phyloP scores from a whole-genome alignment of 2,888 invertebrate species.

The Ephialtes manifestator region DNA sequence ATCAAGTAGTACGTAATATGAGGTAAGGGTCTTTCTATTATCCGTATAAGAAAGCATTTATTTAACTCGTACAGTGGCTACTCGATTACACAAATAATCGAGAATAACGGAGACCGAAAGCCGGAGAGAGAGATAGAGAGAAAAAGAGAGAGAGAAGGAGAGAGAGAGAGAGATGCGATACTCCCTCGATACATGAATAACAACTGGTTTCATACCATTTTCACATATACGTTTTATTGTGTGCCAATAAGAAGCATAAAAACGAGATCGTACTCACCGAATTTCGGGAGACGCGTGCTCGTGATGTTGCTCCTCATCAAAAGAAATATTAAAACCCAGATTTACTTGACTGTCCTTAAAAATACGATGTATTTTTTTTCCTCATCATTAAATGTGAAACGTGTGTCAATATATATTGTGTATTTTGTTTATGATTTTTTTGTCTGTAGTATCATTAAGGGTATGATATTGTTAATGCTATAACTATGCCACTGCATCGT shows the following conservation, averaged over 20 bases:
- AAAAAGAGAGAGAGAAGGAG: background rate
- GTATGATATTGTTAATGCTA: slow-evolving; percentile 70
- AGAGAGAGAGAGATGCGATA: slow-evolving; percentile 15
- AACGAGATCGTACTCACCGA: slow-evolving; percentile 42
- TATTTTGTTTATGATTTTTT: slow-evolving; percentile 34
- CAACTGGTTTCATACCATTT: slow-evolving; percentile 72
- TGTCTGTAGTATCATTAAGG: slow-evolving; percentile 68
- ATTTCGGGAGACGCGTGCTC: slow-evolving; percentile 17
- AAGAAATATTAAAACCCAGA: slow-evolving; percentile 80
- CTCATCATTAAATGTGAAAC: slow-evolving; percentile 57
- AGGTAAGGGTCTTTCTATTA: slow-evolving; percentile 15
- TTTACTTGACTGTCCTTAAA: slow-evolving; percentile 80
- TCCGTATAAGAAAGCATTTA: slow-evolving; percentile 71
- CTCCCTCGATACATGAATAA: slow-evolving; percentile 34
- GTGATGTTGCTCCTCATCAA: slow-evolving; percentile 20
- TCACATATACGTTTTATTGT: slow-evolving; percentile 55
- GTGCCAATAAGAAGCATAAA: slow-evolving; percentile 20
- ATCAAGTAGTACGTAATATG: background rate
- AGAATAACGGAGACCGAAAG: slow-evolving; percentile 42
- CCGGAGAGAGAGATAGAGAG: slow-evolving; percentile 35
- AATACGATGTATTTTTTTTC: slow-evolving; percentile 79
- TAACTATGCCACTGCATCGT: slow-evolving; percentile 67
- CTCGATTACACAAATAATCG: slow-evolving; percentile 43
- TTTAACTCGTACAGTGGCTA: slow-evolving; percentile 69
- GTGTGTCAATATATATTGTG: slow-evolving; percentile 63